Base-by-base conservation (phyloP, 2,888 invertebrate genomes). In the Agrochola lychnidis region DNA sequence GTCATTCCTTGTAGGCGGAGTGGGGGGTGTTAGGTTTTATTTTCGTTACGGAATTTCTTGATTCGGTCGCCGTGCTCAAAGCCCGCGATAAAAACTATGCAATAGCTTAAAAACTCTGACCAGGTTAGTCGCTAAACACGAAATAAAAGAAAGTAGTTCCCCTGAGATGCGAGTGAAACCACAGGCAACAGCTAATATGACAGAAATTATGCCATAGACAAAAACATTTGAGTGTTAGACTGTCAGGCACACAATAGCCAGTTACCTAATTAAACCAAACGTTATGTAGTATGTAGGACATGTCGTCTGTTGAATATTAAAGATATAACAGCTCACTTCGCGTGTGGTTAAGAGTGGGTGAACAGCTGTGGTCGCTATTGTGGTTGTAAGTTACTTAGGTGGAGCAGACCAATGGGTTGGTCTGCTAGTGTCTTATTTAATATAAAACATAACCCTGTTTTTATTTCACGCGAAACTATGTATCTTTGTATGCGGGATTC, bases 181-280 rank as follows among this genome's bases (percentile, higher is more conserved):
- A 30, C 30, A 30, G 30, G 2, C 2, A 30, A 1, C 30, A 1
- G 30, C 30, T 30, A 30, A 2, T 30, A 30, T 30, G 30, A 30
- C 30, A 30, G 30, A 30, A 30, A 30, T 30, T 30, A 30, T 30
- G 30, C 2, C 30, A 30, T 30, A 30, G 1, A 30, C 30, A 30
- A 36, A 63, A 70, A 62, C 53, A 36, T 62, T 51, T 36, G 22
- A 30, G 22, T 22, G 3, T 57, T 42, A 25, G 22, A 30, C 14
- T 22, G 3, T 9, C 61, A 14, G 12, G 4, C 19, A 53, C 0
- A 82, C 85, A 81, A 83, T 84, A 51, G 77, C 16, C 25, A 2
- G 73, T 84, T 81, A 74, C 77, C 74, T 72, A 81, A 81, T 77
- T 84, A 36, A 63, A 71, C 51, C 4, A 36, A 40, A 56, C 81